phyloP scores from a whole-genome alignment of 2,888 invertebrate genomes.

The Camponotus fellah region DNA sequence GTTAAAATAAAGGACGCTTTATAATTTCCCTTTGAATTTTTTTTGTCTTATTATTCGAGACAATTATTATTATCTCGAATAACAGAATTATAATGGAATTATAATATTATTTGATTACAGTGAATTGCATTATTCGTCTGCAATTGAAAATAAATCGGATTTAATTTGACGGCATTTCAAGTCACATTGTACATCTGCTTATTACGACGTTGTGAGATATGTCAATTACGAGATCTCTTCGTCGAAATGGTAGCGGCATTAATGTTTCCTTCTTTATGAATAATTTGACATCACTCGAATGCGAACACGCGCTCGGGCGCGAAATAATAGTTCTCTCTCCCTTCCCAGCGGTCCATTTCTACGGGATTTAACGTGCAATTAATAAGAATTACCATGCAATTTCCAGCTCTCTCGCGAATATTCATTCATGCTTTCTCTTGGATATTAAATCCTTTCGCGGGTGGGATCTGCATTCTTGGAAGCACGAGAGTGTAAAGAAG shows the following conservation, averaged over 20 bases:
- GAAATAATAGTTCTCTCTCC: slow-evolving; percentile 20
- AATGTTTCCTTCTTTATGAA: slow-evolving; percentile 43
- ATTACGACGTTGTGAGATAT: slow-evolving; percentile 8
- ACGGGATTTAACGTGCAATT: slow-evolving; percentile 51
- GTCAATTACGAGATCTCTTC: slow-evolving; percentile 38
- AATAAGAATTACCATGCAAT: slow-evolving; percentile 54
- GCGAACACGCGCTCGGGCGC: slow-evolving; percentile 8
- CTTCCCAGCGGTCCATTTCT: slow-evolving; percentile 33
- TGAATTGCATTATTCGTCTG: not conserved
- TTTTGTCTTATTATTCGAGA: not conserved
- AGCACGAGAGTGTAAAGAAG: slow-evolving; percentile 9
- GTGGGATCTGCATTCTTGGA: not conserved
- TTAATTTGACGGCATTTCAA: not conserved
- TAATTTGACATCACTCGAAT: slow-evolving; percentile 39
- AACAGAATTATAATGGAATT: not conserved
- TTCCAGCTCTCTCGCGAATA: slow-evolving; percentile 27
- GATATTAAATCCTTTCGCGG: slow-evolving; percentile 39
- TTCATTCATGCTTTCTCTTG: slow-evolving; percentile 4
- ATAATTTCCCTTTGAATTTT: not conserved
- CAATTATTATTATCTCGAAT: not conserved
- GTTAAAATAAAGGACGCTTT: not conserved
- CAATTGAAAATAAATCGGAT: not conserved
- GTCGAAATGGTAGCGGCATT: slow-evolving; percentile 9
- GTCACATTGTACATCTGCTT: not conserved
- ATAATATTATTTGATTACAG: not conserved